A percentile compares a stretch with the other conserved stretches of the same genome.
Conservation (phyloP, 2,888 invertebrate species). For the Eupsilia transversa region DNA sequence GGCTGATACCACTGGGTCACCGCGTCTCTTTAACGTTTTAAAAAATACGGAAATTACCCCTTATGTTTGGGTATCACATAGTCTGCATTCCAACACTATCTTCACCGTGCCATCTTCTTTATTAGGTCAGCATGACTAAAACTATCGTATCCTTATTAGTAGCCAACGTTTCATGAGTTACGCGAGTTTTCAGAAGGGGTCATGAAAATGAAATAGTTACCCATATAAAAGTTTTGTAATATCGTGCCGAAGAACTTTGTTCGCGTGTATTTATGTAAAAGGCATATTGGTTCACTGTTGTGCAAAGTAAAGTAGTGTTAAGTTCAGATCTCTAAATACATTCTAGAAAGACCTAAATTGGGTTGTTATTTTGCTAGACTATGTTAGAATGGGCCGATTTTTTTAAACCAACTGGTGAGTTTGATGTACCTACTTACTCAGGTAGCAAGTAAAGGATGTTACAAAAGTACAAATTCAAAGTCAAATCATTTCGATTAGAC, state of each 20-base stretch:
- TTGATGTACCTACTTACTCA: neutral
- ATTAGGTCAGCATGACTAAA: neutral
- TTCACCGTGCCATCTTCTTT: neutral
- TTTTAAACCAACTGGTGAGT: neutral
- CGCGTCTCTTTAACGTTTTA: no score
- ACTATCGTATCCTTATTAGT: slow-evolving; percentile 12
- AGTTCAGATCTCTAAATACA: neutral
- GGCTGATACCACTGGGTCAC: no score
- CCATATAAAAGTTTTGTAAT: slow-evolving; percentile 45
- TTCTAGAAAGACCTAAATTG: neutral
- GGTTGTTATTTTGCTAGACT: neutral
- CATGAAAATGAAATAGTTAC: slow-evolving; percentile 51
- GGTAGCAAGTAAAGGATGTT: neutral
- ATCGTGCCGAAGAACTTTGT: slow-evolving; percentile 25
- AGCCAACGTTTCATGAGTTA: slow-evolving; percentile 13
- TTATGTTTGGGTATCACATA: neutral
- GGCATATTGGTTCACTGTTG: slow-evolving; percentile 8
- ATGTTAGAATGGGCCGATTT: neutral
- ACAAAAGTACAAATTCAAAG: neutral
- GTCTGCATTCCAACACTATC: no score
- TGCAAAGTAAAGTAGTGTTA: neutral
- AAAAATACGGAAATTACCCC: neutral
- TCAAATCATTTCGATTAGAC: neutral
- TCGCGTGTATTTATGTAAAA: slow-evolving; percentile 6
- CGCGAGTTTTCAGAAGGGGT: slow-evolving; percentile 25